Conservation (phyloP, 2,113 vertebrate genomes). For the Lethenteron reissneri region DNA sequence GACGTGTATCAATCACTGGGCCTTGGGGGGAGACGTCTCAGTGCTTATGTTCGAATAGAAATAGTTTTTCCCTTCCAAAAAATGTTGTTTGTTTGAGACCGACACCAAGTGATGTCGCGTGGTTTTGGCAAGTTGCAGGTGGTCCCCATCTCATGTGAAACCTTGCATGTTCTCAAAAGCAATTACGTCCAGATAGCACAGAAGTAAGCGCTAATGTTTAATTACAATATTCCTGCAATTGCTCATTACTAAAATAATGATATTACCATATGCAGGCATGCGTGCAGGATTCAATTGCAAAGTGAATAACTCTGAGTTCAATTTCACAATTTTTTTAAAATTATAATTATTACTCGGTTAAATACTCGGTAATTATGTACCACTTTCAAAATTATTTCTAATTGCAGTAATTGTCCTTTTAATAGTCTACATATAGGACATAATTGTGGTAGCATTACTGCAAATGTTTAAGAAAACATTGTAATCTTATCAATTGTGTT, state of each 20-base stretch:
- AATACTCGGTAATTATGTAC: background rate
- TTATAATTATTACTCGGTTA: background rate
- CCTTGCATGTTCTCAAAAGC: background rate
- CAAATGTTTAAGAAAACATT: no score
- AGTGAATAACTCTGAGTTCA: background rate
- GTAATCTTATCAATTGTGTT: no score
- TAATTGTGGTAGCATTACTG: no score
- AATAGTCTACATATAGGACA: no score
- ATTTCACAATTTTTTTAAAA: conserved; percentile 1
- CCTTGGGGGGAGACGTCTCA: no score
- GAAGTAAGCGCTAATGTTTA: background rate
- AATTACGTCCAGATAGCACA: background rate
- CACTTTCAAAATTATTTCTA: background rate
- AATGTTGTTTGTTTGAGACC: background rate
- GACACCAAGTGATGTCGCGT: background rate
- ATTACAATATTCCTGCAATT: background rate
- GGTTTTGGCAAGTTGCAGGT: background rate
- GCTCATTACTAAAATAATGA: background rate
- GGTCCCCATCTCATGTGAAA: background rate
- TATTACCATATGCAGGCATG: background rate
- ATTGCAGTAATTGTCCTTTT: background rate
- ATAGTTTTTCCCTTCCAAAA: background rate
- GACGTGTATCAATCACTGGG: no score
- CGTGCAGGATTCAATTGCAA: background rate
- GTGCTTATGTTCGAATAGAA: no score